Base-by-base conservation (phyloP, 2,797 vertebrate species). In the Moxostoma hubbsi region DNA sequence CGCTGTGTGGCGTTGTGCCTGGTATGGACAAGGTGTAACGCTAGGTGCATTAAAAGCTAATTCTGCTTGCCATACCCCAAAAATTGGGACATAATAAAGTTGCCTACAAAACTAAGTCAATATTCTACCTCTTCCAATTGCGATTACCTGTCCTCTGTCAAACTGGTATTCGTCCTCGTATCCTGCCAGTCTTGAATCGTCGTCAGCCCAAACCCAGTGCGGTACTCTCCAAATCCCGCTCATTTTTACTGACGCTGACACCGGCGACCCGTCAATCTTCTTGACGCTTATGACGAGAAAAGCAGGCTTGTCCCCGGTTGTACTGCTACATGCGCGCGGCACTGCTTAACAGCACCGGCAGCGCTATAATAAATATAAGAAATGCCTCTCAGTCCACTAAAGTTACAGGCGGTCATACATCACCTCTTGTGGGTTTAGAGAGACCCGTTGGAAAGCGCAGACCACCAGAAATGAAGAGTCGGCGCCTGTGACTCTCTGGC, bases 141-240 rank as follows among this genome's bases (percentile, higher is more conserved):
- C 61, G 24, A 9, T 82, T 82, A 86, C 85, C 78, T 84, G 75
- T n/a, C 8, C 66, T 64, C 74, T 10, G 13, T 65, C 77, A 12
- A 79, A 16, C 59, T 84, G 71, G 66, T 82, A 81, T 50, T 84
- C 81, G 62, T 86, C 84, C 7, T 71, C 53, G 59, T 82, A 84
- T 45, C 71, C 81, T 10, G 51, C 45, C 53, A 75, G 47, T 36
- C n/a, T 45, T 18, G 62, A 74, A 13, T 59, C 45, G 1, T 73
- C 77, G 8, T 71, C 43, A 13, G 69, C 15, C 80, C 70, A 78
- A 65, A 54, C 57, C 63, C 58, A 65, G 18, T 43, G 36, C n/a
- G 9, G 46, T 58, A 13, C 43, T 82, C 51, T 67, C 64, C n/a
- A 50, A 53, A 18, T 15, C 43, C 16, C 67, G 0, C 53, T 64